These are phyloP conservation scores for Brachynemurus nebulosus DNA, from an alignment of 2,888 invertebrate genomes.

Conservation along the genomic window DNA sequence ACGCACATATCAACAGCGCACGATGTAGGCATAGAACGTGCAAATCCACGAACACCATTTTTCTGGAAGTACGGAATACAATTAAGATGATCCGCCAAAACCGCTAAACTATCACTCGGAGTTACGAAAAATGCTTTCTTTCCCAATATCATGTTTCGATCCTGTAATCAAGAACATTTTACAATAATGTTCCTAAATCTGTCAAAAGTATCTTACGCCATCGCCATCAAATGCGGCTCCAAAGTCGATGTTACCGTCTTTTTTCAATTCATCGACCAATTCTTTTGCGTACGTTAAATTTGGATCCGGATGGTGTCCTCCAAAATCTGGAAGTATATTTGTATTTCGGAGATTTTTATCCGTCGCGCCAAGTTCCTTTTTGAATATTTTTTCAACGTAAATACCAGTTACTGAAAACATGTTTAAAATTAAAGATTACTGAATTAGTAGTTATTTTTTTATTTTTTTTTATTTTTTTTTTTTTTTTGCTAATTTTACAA, in stretches of 20 bases:
- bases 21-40: constrained; percentile 96
- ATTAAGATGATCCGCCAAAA: constrained; percentile 78
- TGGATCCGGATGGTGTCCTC: constrained; percentile 93
- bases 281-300: constrained; percentile 78
- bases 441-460: too few relatives aligned
- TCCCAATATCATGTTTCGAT: constrained; percentile 96
- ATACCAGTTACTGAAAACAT: constrained; percentile 86
- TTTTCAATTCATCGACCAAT: constrained; percentile 47
- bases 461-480: too few relatives aligned
- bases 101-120: constrained; percentile 92
- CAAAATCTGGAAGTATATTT: constrained; percentile 84
- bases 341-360: constrained; percentile 58
- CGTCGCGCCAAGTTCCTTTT: constrained; percentile 69
- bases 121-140: constrained; percentile 93
- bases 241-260: constrained; percentile 48
- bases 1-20: constrained; percentile 71
- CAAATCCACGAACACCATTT: constrained; percentile 73
- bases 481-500: too few relatives aligned
- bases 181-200: neutral
- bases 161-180: constrained; percentile 34
- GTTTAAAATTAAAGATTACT: constrained; percentile 7
- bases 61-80: constrained; percentile 89
- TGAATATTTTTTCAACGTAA: constrained; percentile 79
- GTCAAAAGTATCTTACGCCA: constrained; percentile 38
- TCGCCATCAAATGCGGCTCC: constrained; percentile 99